Percentiles rank a stretch among this genome's conserved stretches.
Conservation (phyloP, 1,140 invertebrate species). For the Platyscapa corneri region DNA sequence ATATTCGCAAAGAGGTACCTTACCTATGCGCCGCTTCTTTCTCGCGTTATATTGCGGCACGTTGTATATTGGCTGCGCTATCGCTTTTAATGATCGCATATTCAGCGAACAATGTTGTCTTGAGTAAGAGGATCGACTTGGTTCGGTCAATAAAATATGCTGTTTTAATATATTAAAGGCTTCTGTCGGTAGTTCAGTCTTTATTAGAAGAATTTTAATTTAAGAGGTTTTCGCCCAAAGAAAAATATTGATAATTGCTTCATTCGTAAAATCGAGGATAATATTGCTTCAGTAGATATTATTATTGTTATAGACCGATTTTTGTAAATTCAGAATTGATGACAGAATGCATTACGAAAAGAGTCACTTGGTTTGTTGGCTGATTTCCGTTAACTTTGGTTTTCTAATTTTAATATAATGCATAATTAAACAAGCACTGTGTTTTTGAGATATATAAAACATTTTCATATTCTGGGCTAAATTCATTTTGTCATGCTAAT, state of each 20-base stretch:
- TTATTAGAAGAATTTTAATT: neutral
- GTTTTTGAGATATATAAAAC: neutral
- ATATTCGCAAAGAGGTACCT: constrained; percentile 2
- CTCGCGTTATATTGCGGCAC: neutral
- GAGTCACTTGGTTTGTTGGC: too few relatives aligned
- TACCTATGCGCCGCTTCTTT: neutral
- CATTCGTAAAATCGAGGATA: neutral
- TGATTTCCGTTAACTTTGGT: too few relatives aligned
- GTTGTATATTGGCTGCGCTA: constrained; percentile 7
- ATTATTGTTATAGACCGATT: neutral
- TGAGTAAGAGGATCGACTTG: neutral
- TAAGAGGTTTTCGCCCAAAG: neutral
- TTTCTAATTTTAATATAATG: too few relatives aligned
- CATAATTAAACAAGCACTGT: too few relatives aligned
- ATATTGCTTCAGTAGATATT: neutral
- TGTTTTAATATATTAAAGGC: constrained; percentile 10
- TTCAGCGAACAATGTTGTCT: constrained; percentile 22
- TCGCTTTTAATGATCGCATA: constrained; percentile 38
- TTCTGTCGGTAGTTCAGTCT: neutral
- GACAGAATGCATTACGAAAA: too few relatives aligned
- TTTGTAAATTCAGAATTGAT: neutral
- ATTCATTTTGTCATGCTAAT: neutral
- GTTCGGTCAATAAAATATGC: constrained; percentile 6
- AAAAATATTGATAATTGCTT: neutral
- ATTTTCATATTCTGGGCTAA: neutral